Evolutionary conservation across 2,113 vertebrate species (phyloP), one percentile per base, ranked within the genome.

Genomic region (Pteronura brasiliensis): DNA sequence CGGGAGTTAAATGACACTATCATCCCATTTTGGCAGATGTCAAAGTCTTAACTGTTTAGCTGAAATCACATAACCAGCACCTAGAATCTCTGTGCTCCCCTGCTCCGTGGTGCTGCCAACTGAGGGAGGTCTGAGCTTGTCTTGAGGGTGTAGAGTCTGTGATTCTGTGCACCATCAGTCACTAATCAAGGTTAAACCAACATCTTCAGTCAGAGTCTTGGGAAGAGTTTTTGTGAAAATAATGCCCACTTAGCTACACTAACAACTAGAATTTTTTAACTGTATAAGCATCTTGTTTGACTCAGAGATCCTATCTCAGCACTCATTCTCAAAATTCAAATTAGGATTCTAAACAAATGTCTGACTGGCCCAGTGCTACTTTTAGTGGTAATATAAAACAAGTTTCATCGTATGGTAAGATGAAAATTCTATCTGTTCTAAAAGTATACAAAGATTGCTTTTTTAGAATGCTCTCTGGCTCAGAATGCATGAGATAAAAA

Each of bases 371-470:
- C 17, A 61, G 13, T 59, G 61, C 20, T 65, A 39, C 61, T 92
- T 93, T 86, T 49, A 74, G 47, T 87, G 69, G 31, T 79, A 92
- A 77, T 67, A 69, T 91, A 67, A 88, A 87, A 57, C 21, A 81
- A 42, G 61, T 67, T 95, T 87, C 3, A 47, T 93, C 67, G 39
- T 47, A 85, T 42, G 21, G 5, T 67, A 80, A 89, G 82, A 91
- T 93, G 31, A 90, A 98, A 92, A 89, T n/a, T 89, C 67, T 47
- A 83, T 86, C n/a, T 76, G 4, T 94, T 95, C 93, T 57, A 74
- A 96, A 91, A 82, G 6, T 14, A 92, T 88, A 93, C 57, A 85
- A 88, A 85, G 69, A 94, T 90, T 95, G 47, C 42, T 67, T 52
- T 93, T 80, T 65, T 10, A 81, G 52, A 31, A 14, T 80, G 7